phyloP scores from a whole-genome alignment of 1,140 invertebrate genomes.

The Drosophila mojavensis region DNA sequence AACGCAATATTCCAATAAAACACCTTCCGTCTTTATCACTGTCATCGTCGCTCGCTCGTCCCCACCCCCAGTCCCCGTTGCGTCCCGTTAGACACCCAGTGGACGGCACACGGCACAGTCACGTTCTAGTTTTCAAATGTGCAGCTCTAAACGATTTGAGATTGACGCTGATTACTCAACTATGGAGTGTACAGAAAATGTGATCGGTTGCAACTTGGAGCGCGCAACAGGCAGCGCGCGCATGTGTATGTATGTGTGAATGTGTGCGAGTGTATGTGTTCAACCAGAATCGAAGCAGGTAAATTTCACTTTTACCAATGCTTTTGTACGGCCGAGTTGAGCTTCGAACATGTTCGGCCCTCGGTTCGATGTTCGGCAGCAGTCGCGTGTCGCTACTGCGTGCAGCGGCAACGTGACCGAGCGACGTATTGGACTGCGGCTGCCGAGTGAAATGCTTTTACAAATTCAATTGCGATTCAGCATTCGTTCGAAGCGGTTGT shows the following conservation, averaged over 20 bases:
- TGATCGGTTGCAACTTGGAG: constrained; percentile 63
- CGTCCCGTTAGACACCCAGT: neutral
- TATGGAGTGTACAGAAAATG: constrained; percentile 50
- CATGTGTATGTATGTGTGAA: neutral
- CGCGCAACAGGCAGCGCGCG: constrained; percentile 34
- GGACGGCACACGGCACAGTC: constrained; percentile 46
- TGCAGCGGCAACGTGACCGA: constrained; percentile 72
- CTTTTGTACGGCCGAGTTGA: neutral
- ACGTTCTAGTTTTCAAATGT: constrained; percentile 76
- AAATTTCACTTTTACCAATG: constrained; percentile 74
- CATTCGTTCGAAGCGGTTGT: constrained; percentile 74
- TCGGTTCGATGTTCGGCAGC: constrained; percentile 44
- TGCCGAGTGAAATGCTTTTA: constrained; percentile 76
- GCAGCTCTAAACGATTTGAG: constrained; percentile 70
- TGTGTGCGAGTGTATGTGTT: constrained; percentile 2
- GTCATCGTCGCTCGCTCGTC: neutral
- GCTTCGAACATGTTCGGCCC: constrained; percentile 40
- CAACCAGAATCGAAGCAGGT: constrained; percentile 20
- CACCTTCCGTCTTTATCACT: constrained; percentile 22
- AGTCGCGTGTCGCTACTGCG: constrained; percentile 73
- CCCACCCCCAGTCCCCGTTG: neutral
- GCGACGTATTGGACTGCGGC: constrained; percentile 44
- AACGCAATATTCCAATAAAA: constrained; percentile 31
- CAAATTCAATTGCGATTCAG: constrained; percentile 77
- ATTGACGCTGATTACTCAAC: constrained; percentile 75